A percentile compares a stretch with the other conserved stretches of the same genome.
Evolutionary conservation across 2,888 invertebrate species (phyloP).

Genomic region (Pristionchus fissidentatus): DNA sequence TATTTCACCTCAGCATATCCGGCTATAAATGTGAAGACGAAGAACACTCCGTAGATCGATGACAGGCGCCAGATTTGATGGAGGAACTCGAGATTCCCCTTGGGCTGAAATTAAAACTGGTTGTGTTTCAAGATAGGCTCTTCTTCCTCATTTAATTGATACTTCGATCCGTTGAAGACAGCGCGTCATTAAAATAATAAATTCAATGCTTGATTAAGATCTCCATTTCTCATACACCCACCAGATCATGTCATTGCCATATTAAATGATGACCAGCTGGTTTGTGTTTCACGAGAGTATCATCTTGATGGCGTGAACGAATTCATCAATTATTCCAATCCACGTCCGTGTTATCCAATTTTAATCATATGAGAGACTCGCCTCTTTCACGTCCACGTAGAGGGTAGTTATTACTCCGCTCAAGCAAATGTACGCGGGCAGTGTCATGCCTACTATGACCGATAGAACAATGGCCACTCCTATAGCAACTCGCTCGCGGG

Average conservation of each 20-base stretch:
- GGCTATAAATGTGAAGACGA: slow-evolving; percentile 17
- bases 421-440: not conserved
- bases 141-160: not conserved
- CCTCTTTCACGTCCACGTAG: slow-evolving; percentile 32
- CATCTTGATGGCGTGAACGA: no score
- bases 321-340: no score
- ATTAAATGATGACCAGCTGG: no score
- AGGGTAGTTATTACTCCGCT: slow-evolving; percentile 25
- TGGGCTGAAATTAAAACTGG: slow-evolving; percentile 1
- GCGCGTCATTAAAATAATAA: not conserved
- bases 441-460: not conserved
- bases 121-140: not conserved
- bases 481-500: not conserved
- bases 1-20: slow-evolving; percentile 5
- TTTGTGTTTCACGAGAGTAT: no score
- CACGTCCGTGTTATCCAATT: no score
- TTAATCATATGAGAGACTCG: no score
- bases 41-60: slow-evolving; percentile 26
- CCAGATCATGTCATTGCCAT: no score
- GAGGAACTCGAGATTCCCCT: slow-evolving; percentile 14
- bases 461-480: not conserved
- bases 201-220: no score
- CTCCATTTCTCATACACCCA: no score
- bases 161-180: not conserved
- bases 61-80: slow-evolving; percentile 20